phyloP scores from a whole-genome alignment of 2,797 vertebrate genomes.

The Acrossocheilus fasciatus region DNA sequence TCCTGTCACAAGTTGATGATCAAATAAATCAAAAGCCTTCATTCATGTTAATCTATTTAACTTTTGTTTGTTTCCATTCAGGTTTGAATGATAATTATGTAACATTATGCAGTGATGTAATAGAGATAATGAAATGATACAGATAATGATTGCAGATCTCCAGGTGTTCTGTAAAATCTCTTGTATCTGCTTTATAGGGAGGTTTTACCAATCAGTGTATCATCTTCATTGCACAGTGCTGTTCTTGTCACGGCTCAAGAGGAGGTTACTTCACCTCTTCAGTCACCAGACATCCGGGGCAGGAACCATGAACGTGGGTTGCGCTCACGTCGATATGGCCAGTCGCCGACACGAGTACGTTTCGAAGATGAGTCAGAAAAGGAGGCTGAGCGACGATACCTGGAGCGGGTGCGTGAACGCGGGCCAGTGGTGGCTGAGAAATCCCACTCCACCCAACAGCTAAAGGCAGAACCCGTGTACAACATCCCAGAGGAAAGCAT shows the following conservation, averaged over 20 bases:
- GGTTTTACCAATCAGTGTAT: slow-evolving; percentile 45
- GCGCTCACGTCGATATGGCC: slow-evolving; percentile 74
- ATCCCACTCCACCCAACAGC: slow-evolving; percentile 66
- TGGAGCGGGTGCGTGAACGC: slow-evolving; percentile 85
- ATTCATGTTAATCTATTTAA: slow-evolving; percentile 33
- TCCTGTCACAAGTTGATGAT: slow-evolving; percentile 16
- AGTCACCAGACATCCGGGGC: slow-evolving; percentile 68
- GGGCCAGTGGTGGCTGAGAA: slow-evolving; percentile 70
- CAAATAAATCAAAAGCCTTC: slow-evolving; percentile 19
- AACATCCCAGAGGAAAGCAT: slow-evolving; percentile 61
- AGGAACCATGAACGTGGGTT: slow-evolving; percentile 68
- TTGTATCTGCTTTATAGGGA: slow-evolving; percentile 49
- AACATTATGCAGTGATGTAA: slow-evolving; percentile 20
- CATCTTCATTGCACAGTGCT: slow-evolving; percentile 52
- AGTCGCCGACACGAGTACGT: slow-evolving; percentile 86
- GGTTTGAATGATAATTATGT: slow-evolving; percentile 1
- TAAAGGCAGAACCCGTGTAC: slow-evolving; percentile 69
- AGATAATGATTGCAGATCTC: neutral
- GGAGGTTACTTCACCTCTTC: slow-evolving; percentile 62
- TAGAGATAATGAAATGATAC: slow-evolving; percentile 12
- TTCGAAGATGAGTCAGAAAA: slow-evolving; percentile 91
- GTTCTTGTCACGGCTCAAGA: slow-evolving; percentile 66
- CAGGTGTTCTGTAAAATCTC: slow-evolving; percentile 9
- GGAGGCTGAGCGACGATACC: slow-evolving; percentile 87
- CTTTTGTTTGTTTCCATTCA: neutral